Base-by-base conservation (phyloP, 2,113 vertebrate genomes). In the Lampris megalopsis region DNA sequence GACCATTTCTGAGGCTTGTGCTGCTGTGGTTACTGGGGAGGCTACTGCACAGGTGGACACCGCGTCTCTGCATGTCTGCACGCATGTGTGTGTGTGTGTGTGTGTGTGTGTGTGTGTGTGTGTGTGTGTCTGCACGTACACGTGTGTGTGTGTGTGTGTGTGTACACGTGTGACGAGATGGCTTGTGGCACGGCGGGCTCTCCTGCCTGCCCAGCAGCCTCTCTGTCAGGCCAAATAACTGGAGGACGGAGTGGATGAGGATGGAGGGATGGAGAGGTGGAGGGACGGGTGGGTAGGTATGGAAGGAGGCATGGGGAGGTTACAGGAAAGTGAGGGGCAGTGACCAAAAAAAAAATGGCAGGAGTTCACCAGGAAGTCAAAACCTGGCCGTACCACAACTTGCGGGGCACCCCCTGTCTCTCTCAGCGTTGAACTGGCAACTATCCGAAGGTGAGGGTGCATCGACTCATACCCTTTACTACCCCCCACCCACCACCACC, bases 31-130 rank as follows among this genome's bases (percentile, higher is more conserved):
- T 57, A 64, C 68, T 68, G 83, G 24, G 24, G 24, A 24, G 24
- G 24, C 24, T 24, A 24, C 79, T 83, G 77, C 83, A 90, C 92
- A 93, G 91, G 91, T 92, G 91, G 90, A 90, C 87, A 57, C 50
- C 56, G 59, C 4, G 68, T 63, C 45, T 63, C 63, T 50, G 57
- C 54, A 35, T 68, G 48, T 36, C 3, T 45, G 43, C 6, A 45
- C 6, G 49, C 10, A 24, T 36, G 43, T 48, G 60, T 48, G 43
- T 59, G 53, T 41, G 71, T 43, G 60, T 37, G 67, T 57, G 57
- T 64, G 66, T 62, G 24, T 24, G 24, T 24, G 24, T 24, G 24
- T 24, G 24, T 24, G 24, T 24, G 24, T 24, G 24, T 24, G 24
- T 24, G 68, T 50, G 57, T 63, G 43, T 68, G 48, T 36, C 3